Conservation (phyloP, 2,797 vertebrate species). For the Menidia menidia region DNA sequence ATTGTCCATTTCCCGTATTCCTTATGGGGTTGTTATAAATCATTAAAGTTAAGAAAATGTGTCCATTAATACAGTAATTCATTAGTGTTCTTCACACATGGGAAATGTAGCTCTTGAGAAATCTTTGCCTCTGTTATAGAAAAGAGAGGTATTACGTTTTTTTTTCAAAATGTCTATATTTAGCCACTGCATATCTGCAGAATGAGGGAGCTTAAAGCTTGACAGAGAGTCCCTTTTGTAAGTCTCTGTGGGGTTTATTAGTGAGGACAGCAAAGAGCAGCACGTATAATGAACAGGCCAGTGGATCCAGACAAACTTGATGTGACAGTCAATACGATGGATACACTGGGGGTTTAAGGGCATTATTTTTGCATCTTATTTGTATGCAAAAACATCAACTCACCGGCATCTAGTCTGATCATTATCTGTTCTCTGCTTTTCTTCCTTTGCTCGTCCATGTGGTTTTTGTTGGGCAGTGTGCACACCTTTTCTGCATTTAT, state of each 20-base stretch:
- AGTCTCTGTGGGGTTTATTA: slow-evolving; percentile 77
- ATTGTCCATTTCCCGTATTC: too few relatives aligned
- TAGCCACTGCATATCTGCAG: slow-evolving; percentile 11
- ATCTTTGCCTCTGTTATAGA: too few relatives aligned
- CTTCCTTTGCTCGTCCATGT: background rate
- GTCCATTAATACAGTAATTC: too few relatives aligned
- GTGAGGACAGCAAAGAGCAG: slow-evolving; percentile 43
- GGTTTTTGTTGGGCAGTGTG: background rate
- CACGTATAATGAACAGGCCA: slow-evolving; percentile 29
- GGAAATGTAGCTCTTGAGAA: too few relatives aligned
- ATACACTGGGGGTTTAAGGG: background rate
- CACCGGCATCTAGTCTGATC: background rate
- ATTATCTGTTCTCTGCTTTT: background rate
- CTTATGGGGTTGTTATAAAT: too few relatives aligned
- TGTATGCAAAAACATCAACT: background rate
- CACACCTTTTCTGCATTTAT: background rate
- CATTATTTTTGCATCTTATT: slow-evolving; percentile 1
- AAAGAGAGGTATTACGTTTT: too few relatives aligned
- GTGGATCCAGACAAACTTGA: slow-evolving; percentile 17
- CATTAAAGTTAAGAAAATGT: too few relatives aligned
- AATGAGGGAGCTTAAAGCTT: slow-evolving; percentile 32
- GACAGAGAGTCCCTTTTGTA: slow-evolving; percentile 30
- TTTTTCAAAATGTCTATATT: background rate
- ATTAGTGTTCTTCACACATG: too few relatives aligned
- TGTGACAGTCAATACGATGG: too few relatives aligned